These are phyloP conservation scores for Chymomyza amoena DNA, from an alignment of 2,888 invertebrate genomes.

Conservation along the genomic window DNA sequence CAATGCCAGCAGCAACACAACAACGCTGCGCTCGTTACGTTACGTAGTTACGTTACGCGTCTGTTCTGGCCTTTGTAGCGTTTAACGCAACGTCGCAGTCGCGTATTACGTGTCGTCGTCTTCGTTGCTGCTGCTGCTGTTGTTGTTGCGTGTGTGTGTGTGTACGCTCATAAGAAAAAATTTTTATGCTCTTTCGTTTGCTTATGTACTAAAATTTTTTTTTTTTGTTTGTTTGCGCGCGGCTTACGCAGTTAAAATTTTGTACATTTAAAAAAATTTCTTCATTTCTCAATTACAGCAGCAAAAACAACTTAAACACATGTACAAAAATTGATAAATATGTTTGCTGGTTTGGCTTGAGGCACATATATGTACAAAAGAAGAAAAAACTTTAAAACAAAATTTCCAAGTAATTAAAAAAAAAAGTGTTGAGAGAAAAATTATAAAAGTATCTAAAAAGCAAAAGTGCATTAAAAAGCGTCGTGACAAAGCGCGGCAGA, in stretches of 20 bases:
- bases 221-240: slow-evolving; percentile 6
- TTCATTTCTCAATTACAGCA: not conserved
- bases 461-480: slow-evolving; percentile 11
- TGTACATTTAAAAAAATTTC: too few species aligned
- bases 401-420: slow-evolving; percentile 15
- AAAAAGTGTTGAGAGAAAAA: not conserved
- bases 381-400: slow-evolving; percentile 39
- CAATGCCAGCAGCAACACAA: not conserved
- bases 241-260: slow-evolving; percentile 5
- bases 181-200: not conserved
- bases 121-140: too few species aligned
- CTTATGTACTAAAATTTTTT: slow-evolving; percentile 5
- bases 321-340: too few species aligned
- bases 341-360: too few species aligned
- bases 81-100: not conserved
- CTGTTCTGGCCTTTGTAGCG: not conserved
- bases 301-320: not conserved
- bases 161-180: slow-evolving; percentile 14
- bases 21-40: not conserved
- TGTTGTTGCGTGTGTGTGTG: not conserved
- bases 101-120: slow-evolving; percentile 6
- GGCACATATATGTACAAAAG: not conserved
- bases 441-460: slow-evolving; percentile 34
- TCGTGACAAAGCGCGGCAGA: slow-evolving; percentile 22
- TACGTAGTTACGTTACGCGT: not conserved